Percentiles rank a stretch among this genome's conserved stretches.
Conservation (phyloP, 1,140 invertebrate species). For the Scaptomyza pallida region DNA sequence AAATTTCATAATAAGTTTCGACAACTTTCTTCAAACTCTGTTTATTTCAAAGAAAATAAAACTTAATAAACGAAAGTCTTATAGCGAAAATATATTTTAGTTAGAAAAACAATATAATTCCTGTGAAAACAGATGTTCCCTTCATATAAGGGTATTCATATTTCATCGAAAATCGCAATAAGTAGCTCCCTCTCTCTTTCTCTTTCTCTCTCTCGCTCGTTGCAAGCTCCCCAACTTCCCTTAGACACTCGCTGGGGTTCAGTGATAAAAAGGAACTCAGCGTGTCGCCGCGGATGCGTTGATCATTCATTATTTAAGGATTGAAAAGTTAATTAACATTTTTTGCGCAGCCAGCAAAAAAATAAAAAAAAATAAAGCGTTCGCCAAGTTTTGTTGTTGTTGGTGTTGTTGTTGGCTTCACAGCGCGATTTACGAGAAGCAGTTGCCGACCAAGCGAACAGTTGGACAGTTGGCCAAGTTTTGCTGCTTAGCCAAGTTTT, state of each 20-base stretch:
- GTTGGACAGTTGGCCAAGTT: slow-evolving; percentile 50
- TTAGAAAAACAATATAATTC: too few relatives aligned
- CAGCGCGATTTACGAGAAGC: slow-evolving; percentile 69
- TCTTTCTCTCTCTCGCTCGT: neutral
- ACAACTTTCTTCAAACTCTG: too few relatives aligned
- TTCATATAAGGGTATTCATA: too few relatives aligned
- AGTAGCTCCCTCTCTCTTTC: too few relatives aligned
- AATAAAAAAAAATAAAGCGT: neutral
- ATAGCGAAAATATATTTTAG: too few relatives aligned
- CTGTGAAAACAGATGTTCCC: too few relatives aligned
- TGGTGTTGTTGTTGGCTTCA: slow-evolving; percentile 18
- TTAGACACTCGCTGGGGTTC: slow-evolving; percentile 27
- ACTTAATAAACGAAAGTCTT: too few relatives aligned
- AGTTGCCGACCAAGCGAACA: slow-evolving; percentile 37
- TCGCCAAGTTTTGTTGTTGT: slow-evolving; percentile 5
- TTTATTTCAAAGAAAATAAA: too few relatives aligned
- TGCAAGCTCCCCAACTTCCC: neutral
- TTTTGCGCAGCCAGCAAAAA: slow-evolving; percentile 73
- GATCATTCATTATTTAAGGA: slow-evolving; percentile 84
- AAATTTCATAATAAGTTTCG: too few relatives aligned
- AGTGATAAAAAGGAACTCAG: slow-evolving; percentile 84
- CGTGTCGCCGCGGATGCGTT: slow-evolving; percentile 83
- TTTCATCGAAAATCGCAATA: too few relatives aligned
- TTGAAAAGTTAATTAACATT: slow-evolving; percentile 84
- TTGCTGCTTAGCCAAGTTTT: slow-evolving; percentile 31